Conservation (phyloP, 2,888 invertebrate species). For the Lottia scabra region DNA sequence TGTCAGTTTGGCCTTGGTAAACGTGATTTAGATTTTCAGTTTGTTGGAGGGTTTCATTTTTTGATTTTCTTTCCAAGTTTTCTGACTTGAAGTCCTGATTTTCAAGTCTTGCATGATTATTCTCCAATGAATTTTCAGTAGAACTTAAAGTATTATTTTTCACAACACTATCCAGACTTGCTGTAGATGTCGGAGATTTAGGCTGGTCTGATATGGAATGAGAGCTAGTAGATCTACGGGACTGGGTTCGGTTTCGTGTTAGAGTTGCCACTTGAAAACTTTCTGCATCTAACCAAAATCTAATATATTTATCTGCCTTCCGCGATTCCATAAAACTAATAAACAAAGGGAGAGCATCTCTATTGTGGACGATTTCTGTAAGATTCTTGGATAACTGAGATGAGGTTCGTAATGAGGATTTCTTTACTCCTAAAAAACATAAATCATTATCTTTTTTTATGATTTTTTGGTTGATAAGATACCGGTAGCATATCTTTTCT, state of each 20-base stretch:
- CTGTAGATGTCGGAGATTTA: neutral
- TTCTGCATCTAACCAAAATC: constrained; percentile 72
- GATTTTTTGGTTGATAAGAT: too few relatives aligned
- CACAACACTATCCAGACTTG: neutral
- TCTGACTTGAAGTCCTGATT: neutral
- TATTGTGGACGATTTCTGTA: constrained; percentile 81
- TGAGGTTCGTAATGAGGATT: constrained; percentile 36
- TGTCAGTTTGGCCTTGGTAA: neutral
- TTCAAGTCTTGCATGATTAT: too few relatives aligned
- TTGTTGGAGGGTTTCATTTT: neutral
- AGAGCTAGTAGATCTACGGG: constrained; percentile 37
- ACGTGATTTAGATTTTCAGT: too few relatives aligned
- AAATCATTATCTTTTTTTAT: neutral
- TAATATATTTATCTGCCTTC: constrained; percentile 70
- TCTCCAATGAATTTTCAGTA: neutral
- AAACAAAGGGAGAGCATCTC: constrained; percentile 84
- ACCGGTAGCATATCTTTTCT: too few relatives aligned
- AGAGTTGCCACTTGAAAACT: constrained; percentile 68
- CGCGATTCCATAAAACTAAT: constrained; percentile 87
- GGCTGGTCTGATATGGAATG: neutral
- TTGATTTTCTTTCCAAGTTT: neutral
- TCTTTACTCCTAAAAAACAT: constrained; percentile 10
- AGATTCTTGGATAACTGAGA: constrained; percentile 79
- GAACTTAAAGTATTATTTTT: neutral
- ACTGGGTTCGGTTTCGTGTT: constrained; percentile 54